Conservation (phyloP, 37 sponge, comb jelly and placozoan genomes). For the Ianthella basta region DNA sequence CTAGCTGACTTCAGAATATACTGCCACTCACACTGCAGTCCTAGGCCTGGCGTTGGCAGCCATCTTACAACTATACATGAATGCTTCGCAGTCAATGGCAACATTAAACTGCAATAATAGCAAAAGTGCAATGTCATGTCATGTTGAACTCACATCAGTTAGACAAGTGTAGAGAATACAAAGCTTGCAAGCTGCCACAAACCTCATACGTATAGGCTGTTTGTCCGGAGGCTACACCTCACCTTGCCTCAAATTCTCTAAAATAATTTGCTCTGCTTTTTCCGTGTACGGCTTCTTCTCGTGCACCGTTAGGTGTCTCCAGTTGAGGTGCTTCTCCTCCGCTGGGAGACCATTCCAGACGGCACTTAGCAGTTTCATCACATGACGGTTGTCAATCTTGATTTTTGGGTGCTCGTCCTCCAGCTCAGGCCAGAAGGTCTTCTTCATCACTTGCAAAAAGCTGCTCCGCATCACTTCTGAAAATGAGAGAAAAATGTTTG, state of each 20-base stretch:
- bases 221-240: too few relatives aligned
- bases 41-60: too few relatives aligned
- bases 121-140: too few relatives aligned
- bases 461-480: slow-evolving; percentile 8
- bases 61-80: too few relatives aligned
- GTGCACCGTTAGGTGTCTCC: neutral
- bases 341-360: slow-evolving; percentile 4
- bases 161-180: too few relatives aligned
- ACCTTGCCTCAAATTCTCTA: neutral
- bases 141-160: too few relatives aligned
- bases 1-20: too few relatives aligned
- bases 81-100: too few relatives aligned
- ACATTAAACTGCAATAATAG: too few relatives aligned
- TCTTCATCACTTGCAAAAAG: slow-evolving; percentile 5
- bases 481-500: slow-evolving; percentile 1
- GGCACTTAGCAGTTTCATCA: slow-evolving; percentile 11
- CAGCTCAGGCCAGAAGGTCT: neutral
- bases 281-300: slow-evolving; percentile 3
- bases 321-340: neutral
- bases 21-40: too few relatives aligned
- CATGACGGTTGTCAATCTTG: neutral
- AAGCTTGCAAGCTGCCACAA: too few relatives aligned
- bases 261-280: neutral
- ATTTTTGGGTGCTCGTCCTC: neutral
- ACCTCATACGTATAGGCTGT: too few relatives aligned